A percentile compares a stretch with the other conserved stretches of the same genome.
These are phyloP conservation scores for Pheosia tremula DNA, from an alignment of 2,888 invertebrate genomes.

Conservation along the genomic window DNA sequence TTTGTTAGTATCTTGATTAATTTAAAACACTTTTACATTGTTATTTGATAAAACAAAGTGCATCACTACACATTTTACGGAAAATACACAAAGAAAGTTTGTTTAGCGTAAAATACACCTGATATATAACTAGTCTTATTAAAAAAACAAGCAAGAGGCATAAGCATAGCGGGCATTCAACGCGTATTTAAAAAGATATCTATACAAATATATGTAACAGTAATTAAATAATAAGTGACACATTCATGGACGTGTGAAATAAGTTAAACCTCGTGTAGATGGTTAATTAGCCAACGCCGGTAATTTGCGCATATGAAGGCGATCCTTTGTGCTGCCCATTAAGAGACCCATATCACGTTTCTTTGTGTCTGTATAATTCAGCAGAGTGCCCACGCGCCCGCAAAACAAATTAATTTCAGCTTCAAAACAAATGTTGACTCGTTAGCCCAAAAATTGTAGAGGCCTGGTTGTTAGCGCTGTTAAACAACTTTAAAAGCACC, in stretches of 20 bases:
- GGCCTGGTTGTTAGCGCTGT: constrained; percentile 32
- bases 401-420: constrained; percentile 72
- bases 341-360: constrained; percentile 75
- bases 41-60: no score
- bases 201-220: background rate
- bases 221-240: constrained; percentile 6
- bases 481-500: constrained; percentile 37
- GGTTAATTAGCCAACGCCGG: constrained; percentile 58
- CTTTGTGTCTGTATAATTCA: constrained; percentile 61
- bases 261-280: constrained; percentile 29
- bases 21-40: no score
- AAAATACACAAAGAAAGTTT: no score
- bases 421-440: constrained; percentile 67
- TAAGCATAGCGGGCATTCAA: background rate
- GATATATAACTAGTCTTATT: no score
- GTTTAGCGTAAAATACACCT: no score
- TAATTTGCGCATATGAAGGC: constrained; percentile 62
- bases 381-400: constrained; percentile 50
- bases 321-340: constrained; percentile 67
- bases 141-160: no score
- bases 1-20: no score
- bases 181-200: no score
- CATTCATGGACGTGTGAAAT: constrained; percentile 11
- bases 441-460: constrained; percentile 58
- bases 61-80: no score